phyloP scores from a whole-genome alignment of 2,888 invertebrate species.

The Axea sp. region DNA sequence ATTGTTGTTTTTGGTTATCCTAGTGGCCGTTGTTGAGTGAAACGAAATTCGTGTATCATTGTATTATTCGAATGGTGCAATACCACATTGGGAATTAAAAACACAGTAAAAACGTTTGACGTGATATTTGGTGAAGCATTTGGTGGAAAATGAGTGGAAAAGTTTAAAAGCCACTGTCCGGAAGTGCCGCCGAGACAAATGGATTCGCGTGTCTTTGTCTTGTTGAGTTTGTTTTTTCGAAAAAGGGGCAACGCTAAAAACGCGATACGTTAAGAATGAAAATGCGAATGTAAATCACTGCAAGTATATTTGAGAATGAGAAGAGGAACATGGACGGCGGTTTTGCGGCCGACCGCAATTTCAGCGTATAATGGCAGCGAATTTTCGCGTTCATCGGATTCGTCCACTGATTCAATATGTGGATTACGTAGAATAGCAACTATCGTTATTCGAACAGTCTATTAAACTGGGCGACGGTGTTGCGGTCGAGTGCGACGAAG shows the following conservation, averaged over 20 bases:
- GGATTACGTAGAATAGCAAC: conserved; percentile 42
- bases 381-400: conserved; percentile 53
- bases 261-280: conserved; percentile 33
- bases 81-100: too few relatives aligned
- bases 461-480: conserved; percentile 52
- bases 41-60: too few relatives aligned
- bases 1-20: too few relatives aligned
- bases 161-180: too few relatives aligned
- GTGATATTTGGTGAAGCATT: too few relatives aligned
- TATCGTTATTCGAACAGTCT: conserved; percentile 52
- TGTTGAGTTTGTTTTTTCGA: conserved; percentile 17
- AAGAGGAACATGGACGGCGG: conserved; percentile 43
- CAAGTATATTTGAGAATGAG: conserved; percentile 43
- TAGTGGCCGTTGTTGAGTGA: too few relatives aligned
- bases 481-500: conserved; percentile 45
- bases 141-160: too few relatives aligned
- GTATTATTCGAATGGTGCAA: too few relatives aligned
- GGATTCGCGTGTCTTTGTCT: too few relatives aligned
- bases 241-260: conserved; percentile 27
- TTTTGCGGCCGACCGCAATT: conserved; percentile 56
- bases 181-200: not conserved
- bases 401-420: conserved; percentile 35
- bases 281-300: conserved; percentile 45
- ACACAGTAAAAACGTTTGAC: too few relatives aligned
- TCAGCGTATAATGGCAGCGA: conserved; percentile 44